These are phyloP conservation scores for Aurelia sp. DNA, from an alignment of 30 jellyfish, hydroid and myxozoan species.

Conservation along the genomic window DNA sequence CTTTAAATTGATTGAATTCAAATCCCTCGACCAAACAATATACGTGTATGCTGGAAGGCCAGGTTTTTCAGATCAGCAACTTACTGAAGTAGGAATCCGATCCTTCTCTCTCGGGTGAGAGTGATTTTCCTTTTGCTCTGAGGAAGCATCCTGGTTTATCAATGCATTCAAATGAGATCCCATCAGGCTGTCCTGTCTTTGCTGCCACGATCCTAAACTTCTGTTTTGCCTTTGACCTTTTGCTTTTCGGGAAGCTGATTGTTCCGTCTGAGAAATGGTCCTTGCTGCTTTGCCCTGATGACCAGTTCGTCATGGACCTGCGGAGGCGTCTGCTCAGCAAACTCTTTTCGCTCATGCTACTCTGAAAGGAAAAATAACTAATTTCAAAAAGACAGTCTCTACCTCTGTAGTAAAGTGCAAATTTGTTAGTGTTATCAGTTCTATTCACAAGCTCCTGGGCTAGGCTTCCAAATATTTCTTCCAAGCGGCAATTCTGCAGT, in stretches of 20 bases:
- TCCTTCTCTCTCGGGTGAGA: conserved; percentile 87
- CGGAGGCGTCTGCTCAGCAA: conserved; percentile 50
- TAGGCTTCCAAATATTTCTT: too few relatives aligned
- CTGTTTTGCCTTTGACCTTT: conserved; percentile 70
- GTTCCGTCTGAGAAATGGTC: conserved; percentile 47
- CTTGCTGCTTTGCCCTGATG: conserved; percentile 65
- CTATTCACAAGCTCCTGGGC: too few relatives aligned
- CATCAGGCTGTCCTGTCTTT: conserved; percentile 89
- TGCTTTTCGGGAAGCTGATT: conserved; percentile 78
- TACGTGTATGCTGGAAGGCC: too few relatives aligned
- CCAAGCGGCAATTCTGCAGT: too few relatives aligned
- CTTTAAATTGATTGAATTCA: too few relatives aligned
- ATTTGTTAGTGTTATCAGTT: too few relatives aligned
- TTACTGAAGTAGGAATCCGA: conserved; percentile 91
- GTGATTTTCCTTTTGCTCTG: conserved; percentile 77
- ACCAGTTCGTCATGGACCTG: conserved; percentile 63
- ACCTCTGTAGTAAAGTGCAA: too few relatives aligned
- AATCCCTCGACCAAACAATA: too few relatives aligned
- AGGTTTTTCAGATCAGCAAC: too few relatives aligned
- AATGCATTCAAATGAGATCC: conserved; percentile 89
- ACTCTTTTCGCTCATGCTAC: conserved; percentile 66
- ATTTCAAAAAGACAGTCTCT: not conserved
- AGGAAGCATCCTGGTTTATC: conserved; percentile 86
- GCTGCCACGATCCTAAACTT: conserved; percentile 84
- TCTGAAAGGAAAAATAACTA: conserved; percentile 10